These are phyloP conservation scores for Penaeus monodon DNA, from an alignment of 2,888 invertebrate genomes.

Conservation along the genomic window DNA sequence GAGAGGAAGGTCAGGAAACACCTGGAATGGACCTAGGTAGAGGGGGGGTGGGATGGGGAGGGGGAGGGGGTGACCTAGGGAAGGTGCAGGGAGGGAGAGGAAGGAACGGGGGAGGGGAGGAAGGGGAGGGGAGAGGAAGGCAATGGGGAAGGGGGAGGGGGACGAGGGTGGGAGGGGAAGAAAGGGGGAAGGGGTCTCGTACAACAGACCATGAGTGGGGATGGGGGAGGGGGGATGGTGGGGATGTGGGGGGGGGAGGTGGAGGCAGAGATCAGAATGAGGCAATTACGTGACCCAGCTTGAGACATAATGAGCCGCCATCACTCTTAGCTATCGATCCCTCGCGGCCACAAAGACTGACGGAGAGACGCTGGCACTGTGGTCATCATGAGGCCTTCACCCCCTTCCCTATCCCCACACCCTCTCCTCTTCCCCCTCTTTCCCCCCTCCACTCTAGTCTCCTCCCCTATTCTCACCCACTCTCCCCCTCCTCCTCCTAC, in stretches of 20 bases:
- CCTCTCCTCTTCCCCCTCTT: not conserved
- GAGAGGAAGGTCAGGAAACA: too few relatives aligned
- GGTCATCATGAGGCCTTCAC: not conserved
- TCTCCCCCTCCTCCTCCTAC: not conserved
- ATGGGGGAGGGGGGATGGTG: too few relatives aligned
- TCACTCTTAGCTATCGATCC: too few relatives aligned
- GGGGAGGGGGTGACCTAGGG: not conserved
- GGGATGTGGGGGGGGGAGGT: too few relatives aligned
- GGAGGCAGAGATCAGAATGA: too few relatives aligned
- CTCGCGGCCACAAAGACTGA: slow-evolving; percentile 8
- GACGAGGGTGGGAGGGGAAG: not conserved
- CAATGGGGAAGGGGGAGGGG: too few relatives aligned
- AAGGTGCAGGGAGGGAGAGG: not conserved
- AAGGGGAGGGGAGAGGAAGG: not conserved
- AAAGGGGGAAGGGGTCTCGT: too few relatives aligned
- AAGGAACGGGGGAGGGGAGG: not conserved
- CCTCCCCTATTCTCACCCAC: not conserved
- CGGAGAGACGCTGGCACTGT: not conserved
- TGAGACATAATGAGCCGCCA: too few relatives aligned
- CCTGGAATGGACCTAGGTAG: not conserved
- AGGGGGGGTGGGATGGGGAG: not conserved
- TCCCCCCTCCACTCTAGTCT: not conserved
- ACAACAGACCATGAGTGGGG: not conserved
- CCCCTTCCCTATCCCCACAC: not conserved
- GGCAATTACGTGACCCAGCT: too few relatives aligned